Evolutionary conservation across 2,888 invertebrate genomes (phyloP).

Genomic region (Gasteruption jaculator): DNA sequence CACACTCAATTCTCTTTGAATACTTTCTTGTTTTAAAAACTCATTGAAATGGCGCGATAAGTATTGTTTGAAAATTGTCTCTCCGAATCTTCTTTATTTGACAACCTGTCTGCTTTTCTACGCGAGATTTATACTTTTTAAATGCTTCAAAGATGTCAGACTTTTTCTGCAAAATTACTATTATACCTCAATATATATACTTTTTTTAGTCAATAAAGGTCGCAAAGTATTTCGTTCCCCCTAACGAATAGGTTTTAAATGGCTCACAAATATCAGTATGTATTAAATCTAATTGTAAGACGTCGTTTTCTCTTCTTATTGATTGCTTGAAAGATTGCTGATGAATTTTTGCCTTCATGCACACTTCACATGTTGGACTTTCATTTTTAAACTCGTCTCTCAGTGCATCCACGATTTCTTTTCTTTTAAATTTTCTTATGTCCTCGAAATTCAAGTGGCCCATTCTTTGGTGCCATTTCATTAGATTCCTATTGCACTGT

Average conservation of each 20-base stretch:
- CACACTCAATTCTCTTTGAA: conserved; percentile 7
- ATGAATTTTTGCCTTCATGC: too few relatives aligned
- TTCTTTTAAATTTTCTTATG: conserved; percentile 15
- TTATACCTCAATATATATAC: conserved; percentile 9
- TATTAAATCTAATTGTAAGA: too few relatives aligned
- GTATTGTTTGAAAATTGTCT: too few relatives aligned
- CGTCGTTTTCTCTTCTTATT: too few relatives aligned
- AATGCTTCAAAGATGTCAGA: conserved; percentile 11
- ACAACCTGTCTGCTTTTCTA: conserved; percentile 13
- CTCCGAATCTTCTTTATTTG: conserved; percentile 14
- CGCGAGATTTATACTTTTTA: conserved; percentile 9
- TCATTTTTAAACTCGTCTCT: not conserved
- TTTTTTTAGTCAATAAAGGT: conserved; percentile 15
- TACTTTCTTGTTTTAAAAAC: too few relatives aligned
- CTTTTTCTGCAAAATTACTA: conserved; percentile 4
- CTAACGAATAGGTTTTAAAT: conserved; percentile 11
- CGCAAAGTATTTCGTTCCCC: conserved; percentile 13
- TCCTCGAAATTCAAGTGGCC: conserved; percentile 20
- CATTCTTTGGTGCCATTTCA: conserved; percentile 19
- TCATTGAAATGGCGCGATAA: too few relatives aligned
- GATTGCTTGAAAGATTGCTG: too few relatives aligned
- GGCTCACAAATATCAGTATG: too few relatives aligned
- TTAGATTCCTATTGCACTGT: not conserved
- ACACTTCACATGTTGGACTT: too few relatives aligned
- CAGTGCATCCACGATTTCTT: conserved; percentile 16